phyloP scores from a whole-genome alignment of 2,797 vertebrate genomes.

The Prionace glauca region DNA sequence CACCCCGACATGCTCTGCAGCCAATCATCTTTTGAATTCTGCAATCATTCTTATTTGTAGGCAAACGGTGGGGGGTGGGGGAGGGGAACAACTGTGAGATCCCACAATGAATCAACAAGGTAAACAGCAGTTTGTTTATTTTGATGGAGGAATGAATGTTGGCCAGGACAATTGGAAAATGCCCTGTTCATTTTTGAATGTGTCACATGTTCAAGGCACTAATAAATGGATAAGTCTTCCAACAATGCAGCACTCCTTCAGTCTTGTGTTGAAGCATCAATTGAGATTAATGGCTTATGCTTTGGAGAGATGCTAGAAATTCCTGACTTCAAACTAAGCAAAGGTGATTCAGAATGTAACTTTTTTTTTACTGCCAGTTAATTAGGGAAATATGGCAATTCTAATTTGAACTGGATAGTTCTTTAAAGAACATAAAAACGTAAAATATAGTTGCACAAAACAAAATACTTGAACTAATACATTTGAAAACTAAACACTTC shows the following conservation, averaged over 20 bases:
- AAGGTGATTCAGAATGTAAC: background rate
- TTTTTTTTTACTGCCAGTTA: background rate
- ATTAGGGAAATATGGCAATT: background rate
- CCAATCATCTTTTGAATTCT: background rate
- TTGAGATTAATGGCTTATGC: background rate
- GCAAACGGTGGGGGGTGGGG: background rate
- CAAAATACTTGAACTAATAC: background rate
- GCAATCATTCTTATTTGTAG: background rate
- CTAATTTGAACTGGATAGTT: background rate
- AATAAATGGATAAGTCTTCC: background rate
- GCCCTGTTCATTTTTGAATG: background rate
- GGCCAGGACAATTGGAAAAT: background rate
- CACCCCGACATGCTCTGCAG: background rate
- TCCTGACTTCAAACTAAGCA: background rate
- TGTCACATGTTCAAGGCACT: background rate
- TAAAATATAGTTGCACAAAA: background rate
- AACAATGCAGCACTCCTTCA: background rate
- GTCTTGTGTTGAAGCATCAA: background rate
- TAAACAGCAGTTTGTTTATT: background rate
- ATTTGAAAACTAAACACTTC: slow-evolving; percentile 31
- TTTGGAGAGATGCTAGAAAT: background rate
- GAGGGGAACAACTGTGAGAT: background rate
- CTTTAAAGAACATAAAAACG: background rate
- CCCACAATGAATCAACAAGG: background rate
- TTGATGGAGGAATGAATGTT: background rate